Evolutionary conservation across 2,113 vertebrate genomes (phyloP).

Genomic region (Indri indri): DNA sequence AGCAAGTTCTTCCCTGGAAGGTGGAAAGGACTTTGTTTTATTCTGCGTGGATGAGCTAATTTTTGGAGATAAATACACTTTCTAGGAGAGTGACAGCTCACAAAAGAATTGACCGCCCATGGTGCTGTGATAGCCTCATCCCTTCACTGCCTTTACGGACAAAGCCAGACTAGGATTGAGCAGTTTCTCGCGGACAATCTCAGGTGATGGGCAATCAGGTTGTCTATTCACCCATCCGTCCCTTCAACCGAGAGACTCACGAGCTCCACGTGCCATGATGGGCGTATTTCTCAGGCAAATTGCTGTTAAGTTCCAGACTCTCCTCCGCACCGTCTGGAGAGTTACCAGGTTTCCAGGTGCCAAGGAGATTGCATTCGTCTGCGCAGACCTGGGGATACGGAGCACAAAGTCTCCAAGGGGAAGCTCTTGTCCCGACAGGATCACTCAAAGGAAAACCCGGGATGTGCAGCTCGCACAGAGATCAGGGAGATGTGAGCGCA

Average conservation of each 20-base stretch:
- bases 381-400: no score
- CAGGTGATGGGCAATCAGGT: background rate
- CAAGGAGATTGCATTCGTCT: background rate
- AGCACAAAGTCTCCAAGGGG: background rate
- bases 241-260: background rate
- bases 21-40: background rate
- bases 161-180: background rate
- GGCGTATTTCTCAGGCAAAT: background rate
- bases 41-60: background rate
- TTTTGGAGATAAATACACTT: background rate
- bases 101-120: rapidly evolving
- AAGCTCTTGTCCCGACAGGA: background rate
- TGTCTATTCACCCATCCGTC: background rate
- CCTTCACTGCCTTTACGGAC: background rate
- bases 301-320: background rate
- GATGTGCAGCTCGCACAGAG: background rate
- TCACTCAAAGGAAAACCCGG: background rate
- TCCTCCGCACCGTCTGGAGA: background rate
- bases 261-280: background rate
- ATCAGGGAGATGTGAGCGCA: background rate
- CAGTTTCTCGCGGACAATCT: rapidly evolving
- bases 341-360: background rate
- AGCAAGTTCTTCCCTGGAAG: background rate
- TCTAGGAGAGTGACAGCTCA: background rate
- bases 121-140: rapidly evolving